Conservation (phyloP, 1,140 invertebrate genomes). For the Acromyrmex heyeri region DNA sequence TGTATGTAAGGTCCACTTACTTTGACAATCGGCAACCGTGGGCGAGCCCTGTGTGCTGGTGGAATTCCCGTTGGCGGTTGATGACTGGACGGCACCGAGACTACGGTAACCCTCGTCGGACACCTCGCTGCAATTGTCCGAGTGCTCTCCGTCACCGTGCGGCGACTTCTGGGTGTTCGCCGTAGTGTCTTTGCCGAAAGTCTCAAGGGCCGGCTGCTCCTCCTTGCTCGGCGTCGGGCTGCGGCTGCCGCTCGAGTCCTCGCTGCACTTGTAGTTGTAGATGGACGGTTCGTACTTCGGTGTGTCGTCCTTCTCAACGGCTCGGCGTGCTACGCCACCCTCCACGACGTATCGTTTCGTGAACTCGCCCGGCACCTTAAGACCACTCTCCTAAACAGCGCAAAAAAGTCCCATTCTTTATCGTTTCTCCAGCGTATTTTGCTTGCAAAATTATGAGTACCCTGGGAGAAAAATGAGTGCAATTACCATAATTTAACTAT, state of each 20-base stretch:
- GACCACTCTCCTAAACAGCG: constrained; percentile 22
- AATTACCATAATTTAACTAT: too few species aligned
- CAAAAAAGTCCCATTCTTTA: neutral
- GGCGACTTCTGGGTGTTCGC: constrained; percentile 76
- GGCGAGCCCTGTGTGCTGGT: constrained; percentile 79
- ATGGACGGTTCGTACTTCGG: constrained; percentile 84
- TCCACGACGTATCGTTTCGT: constrained; percentile 83
- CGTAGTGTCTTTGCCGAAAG: constrained; percentile 75
- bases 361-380: constrained; percentile 82
- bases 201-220: constrained; percentile 75
- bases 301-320: constrained; percentile 80
- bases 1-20: constrained; percentile 82
- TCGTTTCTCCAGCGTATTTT: neutral
- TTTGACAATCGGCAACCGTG: constrained; percentile 85
- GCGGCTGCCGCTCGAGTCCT: constrained; percentile 80
- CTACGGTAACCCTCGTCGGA: constrained; percentile 95
- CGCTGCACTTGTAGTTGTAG: constrained; percentile 83
- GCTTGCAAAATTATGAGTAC: neutral
- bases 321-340: constrained; percentile 81
- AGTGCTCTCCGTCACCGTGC: constrained; percentile 87
- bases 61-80: constrained; percentile 80
- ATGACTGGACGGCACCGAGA: constrained; percentile 90
- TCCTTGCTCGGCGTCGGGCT: constrained; percentile 84
- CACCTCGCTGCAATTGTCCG: constrained; percentile 94
- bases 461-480: too few species aligned